Evolutionary conservation across 1,140 invertebrate genomes (phyloP), one percentile per base, ranked within the genome.

Genomic region (Campodea augens): DNA sequence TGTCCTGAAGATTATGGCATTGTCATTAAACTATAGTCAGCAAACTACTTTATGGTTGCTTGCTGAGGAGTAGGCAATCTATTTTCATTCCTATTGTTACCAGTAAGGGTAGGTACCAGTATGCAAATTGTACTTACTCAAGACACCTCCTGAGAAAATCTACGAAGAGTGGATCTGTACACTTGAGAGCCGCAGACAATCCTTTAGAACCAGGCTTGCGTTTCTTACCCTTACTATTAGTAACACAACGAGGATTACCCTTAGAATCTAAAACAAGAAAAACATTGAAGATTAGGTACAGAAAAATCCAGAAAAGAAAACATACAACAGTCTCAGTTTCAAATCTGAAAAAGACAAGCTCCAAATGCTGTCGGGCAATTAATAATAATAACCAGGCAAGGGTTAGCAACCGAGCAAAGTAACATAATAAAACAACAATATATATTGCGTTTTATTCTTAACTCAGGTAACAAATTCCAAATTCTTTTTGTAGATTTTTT

Each of bases 101-200:
- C n/a, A 49, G 22, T 40, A 37, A 43, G 27, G 37, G 46, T 45
- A 43, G 37, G 47, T 40, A 50, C 38, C 41, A 38, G 18, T 12
- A 21, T 13, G 25, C 27, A 43, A 38, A 7, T 40, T 13, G 41
- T 54, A 77, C 78, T 81, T 62, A 84, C 81, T 92, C 85, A 46
- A 97, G 70, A 62, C 91, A 96, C 58, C 78, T 73, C 47, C 80
- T 78, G 56, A 98, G 75, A 63, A 97, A 96, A 64, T 96, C 83
- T 24, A 93, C 76, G 68, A 97, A 97, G 20, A 86, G 67, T 15
- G 78, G 72, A 64, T 97, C 90, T 57, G 81, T 82, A 55, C 85
- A 86, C 49, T 83, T 73, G 12, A 88, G 68, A 19, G 78, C 81
- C 44, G 74, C 68, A 2, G 77, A 65, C 18, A 90, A 64, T 41